phyloP scores from a whole-genome alignment of 2,113 vertebrate genomes.

The Antennarius striatus region DNA sequence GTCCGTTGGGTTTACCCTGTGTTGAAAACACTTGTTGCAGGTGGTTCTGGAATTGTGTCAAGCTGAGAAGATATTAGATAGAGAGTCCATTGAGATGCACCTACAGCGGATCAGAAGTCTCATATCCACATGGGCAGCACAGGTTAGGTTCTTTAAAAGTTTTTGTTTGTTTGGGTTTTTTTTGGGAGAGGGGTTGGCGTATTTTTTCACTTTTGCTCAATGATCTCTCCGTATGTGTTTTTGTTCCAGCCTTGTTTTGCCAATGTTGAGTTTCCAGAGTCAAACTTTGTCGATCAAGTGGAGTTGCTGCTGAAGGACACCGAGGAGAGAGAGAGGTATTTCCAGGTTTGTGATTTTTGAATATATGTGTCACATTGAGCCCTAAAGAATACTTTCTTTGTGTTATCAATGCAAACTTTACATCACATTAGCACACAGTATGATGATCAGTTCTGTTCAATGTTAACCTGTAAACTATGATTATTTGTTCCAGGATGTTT shows the following conservation, averaged over 20 bases:
- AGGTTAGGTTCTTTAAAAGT: slow-evolving; percentile 49
- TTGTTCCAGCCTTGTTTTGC: slow-evolving; percentile 64
- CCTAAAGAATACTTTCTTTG: background rate
- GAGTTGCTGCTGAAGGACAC: slow-evolving; percentile 67
- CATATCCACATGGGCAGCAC: slow-evolving; percentile 63
- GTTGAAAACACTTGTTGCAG: slow-evolving; percentile 38
- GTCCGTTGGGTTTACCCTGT: background rate
- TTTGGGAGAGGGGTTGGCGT: background rate
- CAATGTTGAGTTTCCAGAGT: slow-evolving; percentile 69
- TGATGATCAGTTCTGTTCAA: background rate
- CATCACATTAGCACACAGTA: too few species aligned
- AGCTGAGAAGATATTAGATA: slow-evolving; percentile 36
- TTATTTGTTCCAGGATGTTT: slow-evolving; percentile 67
- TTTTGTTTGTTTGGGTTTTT: too few species aligned
- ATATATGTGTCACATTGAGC: background rate
- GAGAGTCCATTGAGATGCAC: slow-evolving; percentile 61
- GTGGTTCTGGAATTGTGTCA: slow-evolving; percentile 73
- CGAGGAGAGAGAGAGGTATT: slow-evolving; percentile 69
- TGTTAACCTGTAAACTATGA: background rate
- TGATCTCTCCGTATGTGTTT: background rate
- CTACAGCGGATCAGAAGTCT: slow-evolving; percentile 64
- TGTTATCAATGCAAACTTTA: background rate
- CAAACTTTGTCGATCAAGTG: slow-evolving; percentile 72
- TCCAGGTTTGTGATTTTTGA: slow-evolving; percentile 63
- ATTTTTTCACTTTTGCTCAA: background rate